phyloP scores from a whole-genome alignment of 1,140 invertebrate genomes.

The Tetragnatha versicolor region DNA sequence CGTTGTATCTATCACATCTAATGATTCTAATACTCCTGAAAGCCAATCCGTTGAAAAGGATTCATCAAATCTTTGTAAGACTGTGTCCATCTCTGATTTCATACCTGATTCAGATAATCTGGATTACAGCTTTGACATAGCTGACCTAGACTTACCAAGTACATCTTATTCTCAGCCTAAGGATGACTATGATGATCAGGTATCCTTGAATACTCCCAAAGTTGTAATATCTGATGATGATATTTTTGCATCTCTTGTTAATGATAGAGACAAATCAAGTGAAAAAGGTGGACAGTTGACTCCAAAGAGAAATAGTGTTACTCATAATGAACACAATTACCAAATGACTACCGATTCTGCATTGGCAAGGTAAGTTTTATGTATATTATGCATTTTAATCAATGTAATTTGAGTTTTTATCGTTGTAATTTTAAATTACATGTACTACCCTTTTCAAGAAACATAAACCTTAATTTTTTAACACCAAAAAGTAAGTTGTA shows the following conservation, averaged over 20 bases:
- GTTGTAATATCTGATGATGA: neutral
- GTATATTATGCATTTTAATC: too few species aligned
- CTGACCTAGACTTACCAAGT: neutral
- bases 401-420: too few species aligned
- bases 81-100: too few species aligned
- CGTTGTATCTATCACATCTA: neutral
- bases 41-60: neutral
- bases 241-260: neutral
- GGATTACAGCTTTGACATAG: neutral
- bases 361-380: conserved; percentile 9
- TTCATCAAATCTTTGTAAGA: too few species aligned
- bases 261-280: neutral
- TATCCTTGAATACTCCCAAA: conserved; percentile 34
- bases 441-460: too few species aligned
- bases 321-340: conserved; percentile 29
- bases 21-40: neutral
- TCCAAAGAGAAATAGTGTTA: neutral
- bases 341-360: conserved; percentile 16
- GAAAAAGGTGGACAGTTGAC: neutral
- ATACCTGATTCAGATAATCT: neutral
- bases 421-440: too few species aligned
- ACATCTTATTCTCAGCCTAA: neutral
- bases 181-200: conserved; percentile 21
- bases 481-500: too few species aligned
- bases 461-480: too few species aligned